A percentile compares a stretch with the other conserved stretches of the same genome.
These are phyloP conservation scores for Recurvirostra avosetta DNA, from an alignment of 2,113 vertebrate genomes.

Conservation along the genomic window DNA sequence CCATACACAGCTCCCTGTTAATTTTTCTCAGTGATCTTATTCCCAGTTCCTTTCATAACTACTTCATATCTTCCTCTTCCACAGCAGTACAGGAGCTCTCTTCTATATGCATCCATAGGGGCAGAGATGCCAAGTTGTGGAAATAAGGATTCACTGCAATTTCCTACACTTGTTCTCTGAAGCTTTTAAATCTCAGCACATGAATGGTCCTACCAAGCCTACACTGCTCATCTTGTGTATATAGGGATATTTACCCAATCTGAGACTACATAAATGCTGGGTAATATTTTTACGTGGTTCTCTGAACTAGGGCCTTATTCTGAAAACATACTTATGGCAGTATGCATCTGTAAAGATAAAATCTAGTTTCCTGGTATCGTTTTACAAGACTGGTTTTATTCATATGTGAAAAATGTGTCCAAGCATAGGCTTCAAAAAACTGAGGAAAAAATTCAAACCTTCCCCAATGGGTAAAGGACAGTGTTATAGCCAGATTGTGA, in stretches of 20 bases:
- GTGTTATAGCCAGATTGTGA: no score
- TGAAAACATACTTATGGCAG: not conserved
- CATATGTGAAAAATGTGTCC: not conserved
- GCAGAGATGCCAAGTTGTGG: rapidly evolving
- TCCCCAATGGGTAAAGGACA: not conserved
- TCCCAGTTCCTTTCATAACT: not conserved
- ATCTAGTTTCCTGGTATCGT: not conserved
- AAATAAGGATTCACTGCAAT: not conserved
- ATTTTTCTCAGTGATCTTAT: not conserved
- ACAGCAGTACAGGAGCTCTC: not conserved
- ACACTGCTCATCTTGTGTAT: not conserved
- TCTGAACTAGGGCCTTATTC: not conserved
- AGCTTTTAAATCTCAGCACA: not conserved
- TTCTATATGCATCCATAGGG: not conserved
- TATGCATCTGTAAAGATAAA: not conserved
- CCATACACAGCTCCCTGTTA: not conserved
- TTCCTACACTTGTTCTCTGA: not conserved
- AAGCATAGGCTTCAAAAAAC: not conserved
- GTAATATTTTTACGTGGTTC: not conserved
- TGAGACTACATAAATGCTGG: not conserved
- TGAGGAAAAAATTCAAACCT: not conserved
- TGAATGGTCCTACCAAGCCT: not conserved
- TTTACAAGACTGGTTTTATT: not conserved
- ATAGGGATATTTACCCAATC: not conserved
- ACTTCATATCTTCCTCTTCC: not conserved